Conservation (phyloP, 2,113 vertebrate species). For the Acanthisitta chloris region DNA sequence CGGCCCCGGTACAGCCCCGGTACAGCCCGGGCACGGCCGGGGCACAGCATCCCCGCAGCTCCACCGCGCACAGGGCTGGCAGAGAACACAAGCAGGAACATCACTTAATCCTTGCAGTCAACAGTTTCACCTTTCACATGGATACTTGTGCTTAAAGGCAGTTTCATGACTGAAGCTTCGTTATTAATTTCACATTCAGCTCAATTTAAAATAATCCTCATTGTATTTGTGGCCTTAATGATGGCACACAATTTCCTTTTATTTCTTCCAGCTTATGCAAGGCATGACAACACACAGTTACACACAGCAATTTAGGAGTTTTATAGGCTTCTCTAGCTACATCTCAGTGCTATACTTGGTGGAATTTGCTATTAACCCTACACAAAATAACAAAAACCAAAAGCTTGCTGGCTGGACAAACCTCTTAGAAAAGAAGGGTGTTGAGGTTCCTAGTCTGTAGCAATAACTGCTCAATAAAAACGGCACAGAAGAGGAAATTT, state of each 20-base stretch:
- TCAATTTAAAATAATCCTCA: constrained; percentile 54
- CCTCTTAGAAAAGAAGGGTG: background rate
- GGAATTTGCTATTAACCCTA: background rate
- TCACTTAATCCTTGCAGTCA: background rate
- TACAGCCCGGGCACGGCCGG: background rate
- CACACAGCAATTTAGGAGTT: constrained; percentile 2
- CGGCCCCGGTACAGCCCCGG: no score
- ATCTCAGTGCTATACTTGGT: background rate
- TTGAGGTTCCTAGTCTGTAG: background rate
- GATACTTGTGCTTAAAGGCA: background rate
- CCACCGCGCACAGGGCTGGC: rapidly evolving
- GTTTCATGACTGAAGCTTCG: background rate
- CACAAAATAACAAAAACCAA: background rate
- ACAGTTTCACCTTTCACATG: constrained; percentile 6
- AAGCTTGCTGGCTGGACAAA: background rate
- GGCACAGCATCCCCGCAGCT: background rate
- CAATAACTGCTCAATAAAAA: background rate
- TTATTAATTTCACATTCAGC: constrained; percentile 42
- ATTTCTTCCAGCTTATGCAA: constrained; percentile 54
- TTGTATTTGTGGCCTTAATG: constrained; percentile 33
- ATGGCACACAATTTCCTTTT: constrained; percentile 44
- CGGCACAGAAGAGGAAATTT: background rate
- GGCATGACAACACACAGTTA: constrained; percentile 35
- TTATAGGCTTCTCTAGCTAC: constrained; percentile 56
- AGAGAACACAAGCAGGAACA: background rate